Evolutionary conservation across 2,888 invertebrate genomes (phyloP).

Genomic region (Rhabditophanes sp.): DNA sequence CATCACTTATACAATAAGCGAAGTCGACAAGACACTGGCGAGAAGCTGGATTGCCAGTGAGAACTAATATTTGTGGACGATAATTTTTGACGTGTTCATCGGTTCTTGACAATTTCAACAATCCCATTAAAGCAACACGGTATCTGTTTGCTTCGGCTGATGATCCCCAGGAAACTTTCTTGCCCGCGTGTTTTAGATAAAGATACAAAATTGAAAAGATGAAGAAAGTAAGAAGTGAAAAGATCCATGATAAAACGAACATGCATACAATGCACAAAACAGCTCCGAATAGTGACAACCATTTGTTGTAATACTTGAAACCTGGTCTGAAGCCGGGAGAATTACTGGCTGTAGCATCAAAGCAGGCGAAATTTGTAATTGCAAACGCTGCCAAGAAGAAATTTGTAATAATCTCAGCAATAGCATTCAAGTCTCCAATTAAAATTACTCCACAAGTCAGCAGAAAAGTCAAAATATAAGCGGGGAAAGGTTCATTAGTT

Average conservation of each 20-base stretch:
- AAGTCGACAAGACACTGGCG: slow-evolving; percentile 29
- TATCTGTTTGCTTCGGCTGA: slow-evolving; percentile 83
- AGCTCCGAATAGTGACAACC: slow-evolving; percentile 68
- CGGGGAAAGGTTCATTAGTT: slow-evolving; percentile 57
- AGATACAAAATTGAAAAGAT: slow-evolving; percentile 56
- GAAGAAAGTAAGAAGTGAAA: slow-evolving; percentile 48
- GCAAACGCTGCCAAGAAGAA: slow-evolving; percentile 81
- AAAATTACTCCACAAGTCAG: slow-evolving; percentile 63
- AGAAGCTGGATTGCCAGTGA: slow-evolving; percentile 29
- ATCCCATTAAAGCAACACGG: slow-evolving; percentile 68
- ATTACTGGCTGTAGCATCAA: slow-evolving; percentile 62
- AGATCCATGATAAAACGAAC: slow-evolving; percentile 50
- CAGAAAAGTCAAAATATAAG: slow-evolving; percentile 74
- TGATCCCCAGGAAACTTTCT: slow-evolving; percentile 81
- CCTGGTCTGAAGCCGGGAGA: slow-evolving; percentile 42
- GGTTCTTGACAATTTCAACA: slow-evolving; percentile 68
- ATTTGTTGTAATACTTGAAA: slow-evolving; percentile 63
- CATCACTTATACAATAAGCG: slow-evolving; percentile 23
- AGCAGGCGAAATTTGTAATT: slow-evolving; percentile 77
- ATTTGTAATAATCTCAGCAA: slow-evolving; percentile 76
- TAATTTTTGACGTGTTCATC: slow-evolving; percentile 93
- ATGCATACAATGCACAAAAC: slow-evolving; percentile 49
- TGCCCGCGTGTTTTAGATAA: slow-evolving; percentile 64
- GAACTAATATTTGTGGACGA: slow-evolving; percentile 45
- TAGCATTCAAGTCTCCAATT: slow-evolving; percentile 70